Percentiles rank a stretch among this genome's conserved stretches.
Conservation (phyloP, 1,140 invertebrate genomes). For the Antheraea pernyi region DNA sequence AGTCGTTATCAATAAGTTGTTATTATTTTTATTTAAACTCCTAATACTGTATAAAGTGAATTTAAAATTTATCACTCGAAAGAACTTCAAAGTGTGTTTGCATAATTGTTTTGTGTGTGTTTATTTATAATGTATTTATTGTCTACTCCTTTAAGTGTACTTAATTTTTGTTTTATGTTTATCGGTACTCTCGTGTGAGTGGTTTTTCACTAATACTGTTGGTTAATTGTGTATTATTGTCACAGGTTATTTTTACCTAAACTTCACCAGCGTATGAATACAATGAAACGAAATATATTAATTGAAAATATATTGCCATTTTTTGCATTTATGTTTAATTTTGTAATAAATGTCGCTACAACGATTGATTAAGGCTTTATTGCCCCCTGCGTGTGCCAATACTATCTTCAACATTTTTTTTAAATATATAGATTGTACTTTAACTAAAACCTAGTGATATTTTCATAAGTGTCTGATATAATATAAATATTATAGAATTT, state of each 20-base stretch:
- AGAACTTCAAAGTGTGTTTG: constrained; percentile 33
- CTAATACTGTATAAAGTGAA: constrained; percentile 20
- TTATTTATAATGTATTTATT: constrained; percentile 61
- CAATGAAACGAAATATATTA: constrained; percentile 35
- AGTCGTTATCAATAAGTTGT: constrained; percentile 53
- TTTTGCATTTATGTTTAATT: constrained; percentile 73
- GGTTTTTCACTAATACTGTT: constrained; percentile 42
- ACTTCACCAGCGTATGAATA: constrained; percentile 38
- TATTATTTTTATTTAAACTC: constrained; percentile 14
- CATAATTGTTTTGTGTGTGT: constrained; percentile 58
- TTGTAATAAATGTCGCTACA: constrained; percentile 57
- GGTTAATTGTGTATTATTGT: constrained; percentile 32
- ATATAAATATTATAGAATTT: too few relatives aligned
- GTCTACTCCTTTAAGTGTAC: constrained; percentile 42
- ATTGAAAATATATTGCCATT: constrained; percentile 71
- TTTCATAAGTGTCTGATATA: background rate
- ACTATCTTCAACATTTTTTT: constrained; percentile 26
- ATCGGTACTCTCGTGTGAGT: constrained; percentile 41
- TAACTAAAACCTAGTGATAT: background rate
- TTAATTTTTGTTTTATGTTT: constrained; percentile 38
- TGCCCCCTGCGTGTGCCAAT: constrained; percentile 60
- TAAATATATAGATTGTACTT: background rate
- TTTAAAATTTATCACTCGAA: constrained; percentile 9
- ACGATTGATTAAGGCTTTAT: constrained; percentile 53
- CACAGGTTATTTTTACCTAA: constrained; percentile 38